Evolutionary conservation across 2,888 invertebrate species (phyloP), one percentile per base, ranked within the genome.

Genomic region (Chironomus tentans): DNA sequence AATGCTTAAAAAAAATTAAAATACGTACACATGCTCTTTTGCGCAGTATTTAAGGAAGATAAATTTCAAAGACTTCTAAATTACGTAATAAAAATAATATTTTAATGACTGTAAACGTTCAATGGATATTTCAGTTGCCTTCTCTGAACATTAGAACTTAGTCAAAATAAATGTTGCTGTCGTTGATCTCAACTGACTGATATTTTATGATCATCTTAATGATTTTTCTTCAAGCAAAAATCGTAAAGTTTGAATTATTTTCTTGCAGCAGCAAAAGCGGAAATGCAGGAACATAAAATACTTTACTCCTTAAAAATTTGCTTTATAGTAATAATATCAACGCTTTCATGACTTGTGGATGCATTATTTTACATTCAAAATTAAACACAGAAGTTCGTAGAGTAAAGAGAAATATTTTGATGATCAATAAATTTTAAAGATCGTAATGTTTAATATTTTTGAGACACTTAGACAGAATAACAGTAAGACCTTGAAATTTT

Each of bases 31-130:
- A 38, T 38, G 38, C 28, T 28, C 28, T 38, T 38, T 38, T 38
- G 38, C 38, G 38, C 38, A 38, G 38, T 38, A 7, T 38, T 28
- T 38, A 38, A 38, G 10, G 38, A 38, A 38, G 38, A 38, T 38
- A 38, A 2, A 38, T 38, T 38, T 38, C 38, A 38, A 38, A 38
- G 22, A 68, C 74, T 74, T 65, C 68, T 48, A 46, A 48, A 74
- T 68, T 74, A 74, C 74, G 74, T 48, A 61, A 61, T 74, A 74
- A 74, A 74, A 65, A 38, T 48, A 5, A 15, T 18, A 47, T 47
- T 71, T 74, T 74, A 74, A 74, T 46, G 74, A 48, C 46, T 68
- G 46, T 68, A 28, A 68, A 65, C 12, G 21, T 65, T 24, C 56
- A 18, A 15, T 56, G 56, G 7, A 56, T 56, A 56, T 24, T 65